A percentile compares a stretch with the other conserved stretches of the same genome.
These are phyloP conservation scores for Centroberyx gerrardi DNA, from an alignment of 2,797 vertebrate species.

Conservation along the genomic window DNA sequence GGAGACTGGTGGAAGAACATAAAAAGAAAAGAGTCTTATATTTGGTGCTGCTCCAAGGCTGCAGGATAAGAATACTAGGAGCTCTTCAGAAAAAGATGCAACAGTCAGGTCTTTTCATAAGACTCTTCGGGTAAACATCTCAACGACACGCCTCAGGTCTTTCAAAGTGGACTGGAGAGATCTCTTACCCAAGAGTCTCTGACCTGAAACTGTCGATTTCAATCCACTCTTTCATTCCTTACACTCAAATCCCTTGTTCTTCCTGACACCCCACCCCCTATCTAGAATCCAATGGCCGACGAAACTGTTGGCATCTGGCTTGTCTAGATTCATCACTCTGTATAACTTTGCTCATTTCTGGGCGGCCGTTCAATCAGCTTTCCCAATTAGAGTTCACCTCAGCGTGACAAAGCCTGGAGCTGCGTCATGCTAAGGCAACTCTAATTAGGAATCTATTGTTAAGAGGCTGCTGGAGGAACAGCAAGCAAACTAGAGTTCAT, in stretches of 20 bases:
- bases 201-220: constrained; percentile 49
- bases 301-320: constrained; percentile 1
- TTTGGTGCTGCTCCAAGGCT: constrained; percentile 11
- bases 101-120: constrained; percentile 10
- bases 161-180: constrained; percentile 8
- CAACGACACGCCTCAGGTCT: constrained; percentile 21
- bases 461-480: constrained; percentile 14
- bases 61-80: constrained; percentile 21
- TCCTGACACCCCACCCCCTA: background rate
- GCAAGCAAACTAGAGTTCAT: constrained; percentile 8
- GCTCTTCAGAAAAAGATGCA: constrained; percentile 8
- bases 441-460: constrained; percentile 65
- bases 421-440: constrained; percentile 55
- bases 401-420: constrained; percentile 64
- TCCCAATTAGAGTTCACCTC: constrained; percentile 69
- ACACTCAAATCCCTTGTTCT: constrained; percentile 36
- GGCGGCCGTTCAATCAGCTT: constrained; percentile 49
- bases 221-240: constrained; percentile 23
- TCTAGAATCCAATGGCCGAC: constrained; percentile 20
- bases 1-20: background rate
- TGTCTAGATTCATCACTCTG: constrained; percentile 42
- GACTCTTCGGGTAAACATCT: constrained; percentile 22
- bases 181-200: constrained; percentile 11
- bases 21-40: constrained; percentile 11
- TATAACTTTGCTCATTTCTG: constrained; percentile 43